Evolutionary conservation across 1,140 invertebrate genomes (phyloP).

Genomic region (Atta colombica): DNA sequence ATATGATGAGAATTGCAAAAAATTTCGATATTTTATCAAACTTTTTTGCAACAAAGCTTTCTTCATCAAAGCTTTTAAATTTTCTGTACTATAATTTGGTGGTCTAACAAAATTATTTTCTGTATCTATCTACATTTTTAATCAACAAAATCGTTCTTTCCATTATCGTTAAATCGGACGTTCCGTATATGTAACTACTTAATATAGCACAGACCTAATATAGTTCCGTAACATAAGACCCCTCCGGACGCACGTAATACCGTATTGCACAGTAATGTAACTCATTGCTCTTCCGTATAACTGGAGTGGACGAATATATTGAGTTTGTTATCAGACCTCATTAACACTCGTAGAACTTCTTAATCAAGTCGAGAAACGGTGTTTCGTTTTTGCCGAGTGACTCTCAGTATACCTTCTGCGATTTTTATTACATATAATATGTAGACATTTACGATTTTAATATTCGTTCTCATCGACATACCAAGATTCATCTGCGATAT

Average conservation of each 20-base stretch:
- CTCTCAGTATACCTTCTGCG: neutral
- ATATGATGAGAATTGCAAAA: no score
- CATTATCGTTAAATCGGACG: neutral
- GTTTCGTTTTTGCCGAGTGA: constrained; percentile 53
- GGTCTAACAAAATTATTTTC: no score
- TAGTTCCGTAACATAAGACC: constrained; percentile 25
- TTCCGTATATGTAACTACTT: neutral
- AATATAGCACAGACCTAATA: constrained; percentile 9
- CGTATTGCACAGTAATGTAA: constrained; percentile 23
- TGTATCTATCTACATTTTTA: no score
- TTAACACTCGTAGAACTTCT: constrained; percentile 42
- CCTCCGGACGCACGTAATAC: constrained; percentile 52
- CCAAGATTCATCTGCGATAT: neutral
- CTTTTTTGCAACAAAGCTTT: no score
- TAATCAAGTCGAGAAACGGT: constrained; percentile 25
- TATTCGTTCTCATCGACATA: constrained; percentile 31
- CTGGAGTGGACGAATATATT: constrained; percentile 8
- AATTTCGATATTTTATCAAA: no score
- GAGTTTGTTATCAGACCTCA: constrained; percentile 28
- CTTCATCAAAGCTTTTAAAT: no score
- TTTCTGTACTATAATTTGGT: no score
- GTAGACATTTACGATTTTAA: constrained; percentile 50
- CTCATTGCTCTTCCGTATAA: constrained; percentile 51
- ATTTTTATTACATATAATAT: constrained; percentile 53
- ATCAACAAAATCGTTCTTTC: no score